A percentile compares a stretch with the other conserved stretches of the same genome.
Evolutionary conservation across 2,797 vertebrate genomes (phyloP).

Genomic region (Phataginus tricuspis): DNA sequence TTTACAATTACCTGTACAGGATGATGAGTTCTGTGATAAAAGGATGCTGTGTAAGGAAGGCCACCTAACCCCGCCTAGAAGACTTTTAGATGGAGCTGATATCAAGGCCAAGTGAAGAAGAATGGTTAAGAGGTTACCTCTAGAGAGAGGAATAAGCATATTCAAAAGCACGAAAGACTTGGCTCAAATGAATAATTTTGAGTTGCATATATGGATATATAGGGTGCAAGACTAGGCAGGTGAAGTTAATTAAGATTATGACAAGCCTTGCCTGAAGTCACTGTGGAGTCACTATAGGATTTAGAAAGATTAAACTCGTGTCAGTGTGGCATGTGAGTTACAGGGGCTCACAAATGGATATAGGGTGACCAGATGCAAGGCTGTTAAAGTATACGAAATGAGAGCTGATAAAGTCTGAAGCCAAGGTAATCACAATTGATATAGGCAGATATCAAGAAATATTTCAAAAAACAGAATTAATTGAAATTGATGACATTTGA

Average conservation of each 20-base stretch:
- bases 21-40: neutral
- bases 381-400: neutral
- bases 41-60: neutral
- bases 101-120: neutral
- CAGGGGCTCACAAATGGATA: neutral
- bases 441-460: neutral
- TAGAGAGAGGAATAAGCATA: neutral
- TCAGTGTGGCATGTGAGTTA: neutral
- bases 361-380: neutral
- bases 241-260: neutral
- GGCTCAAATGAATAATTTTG: neutral
- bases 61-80: neutral
- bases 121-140: neutral
- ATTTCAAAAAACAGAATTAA: neutral
- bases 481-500: neutral
- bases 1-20: neutral
- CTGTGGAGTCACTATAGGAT: neutral
- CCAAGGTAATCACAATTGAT: neutral
- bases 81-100: neutral
- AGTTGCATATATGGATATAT: neutral
- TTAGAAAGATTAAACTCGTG: neutral
- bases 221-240: neutral
- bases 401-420: neutral
- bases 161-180: neutral
- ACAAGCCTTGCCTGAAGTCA: neutral